phyloP scores from a whole-genome alignment of 2,113 vertebrate species.

The Centropus bengalensis region DNA sequence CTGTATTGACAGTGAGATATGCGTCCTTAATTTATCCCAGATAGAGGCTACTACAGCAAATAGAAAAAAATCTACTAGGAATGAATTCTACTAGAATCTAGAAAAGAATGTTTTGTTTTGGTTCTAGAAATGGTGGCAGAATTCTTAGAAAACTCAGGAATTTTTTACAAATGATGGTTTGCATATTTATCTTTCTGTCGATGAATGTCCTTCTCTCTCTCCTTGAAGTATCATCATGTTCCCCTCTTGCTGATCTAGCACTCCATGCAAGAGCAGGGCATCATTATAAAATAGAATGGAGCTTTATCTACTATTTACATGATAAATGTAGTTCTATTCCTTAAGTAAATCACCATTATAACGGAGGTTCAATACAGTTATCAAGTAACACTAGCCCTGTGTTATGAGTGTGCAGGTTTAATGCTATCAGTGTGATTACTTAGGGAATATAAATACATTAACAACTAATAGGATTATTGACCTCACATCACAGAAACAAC shows the following conservation, averaged over 20 bases:
- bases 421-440: background rate
- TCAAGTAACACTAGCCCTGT: background rate
- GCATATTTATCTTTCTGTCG: background rate
- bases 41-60: background rate
- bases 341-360: background rate
- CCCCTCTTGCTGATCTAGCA: background rate
- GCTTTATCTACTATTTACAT: background rate
- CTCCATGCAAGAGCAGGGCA: background rate
- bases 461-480: constrained; percentile 48
- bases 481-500: constrained; percentile 2
- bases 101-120: background rate
- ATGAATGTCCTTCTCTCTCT: background rate
- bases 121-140: background rate
- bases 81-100: too few species aligned
- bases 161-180: background rate
- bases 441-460: constrained; percentile 17
- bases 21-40: background rate
- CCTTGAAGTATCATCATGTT: background rate
- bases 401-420: background rate
- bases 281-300: background rate
- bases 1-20: background rate
- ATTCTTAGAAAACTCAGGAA: background rate
- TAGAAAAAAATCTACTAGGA: background rate
- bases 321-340: background rate
- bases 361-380: background rate